Evolutionary conservation across 2,797 vertebrate genomes (phyloP).

Genomic region (Mormyrops attenuatus): DNA sequence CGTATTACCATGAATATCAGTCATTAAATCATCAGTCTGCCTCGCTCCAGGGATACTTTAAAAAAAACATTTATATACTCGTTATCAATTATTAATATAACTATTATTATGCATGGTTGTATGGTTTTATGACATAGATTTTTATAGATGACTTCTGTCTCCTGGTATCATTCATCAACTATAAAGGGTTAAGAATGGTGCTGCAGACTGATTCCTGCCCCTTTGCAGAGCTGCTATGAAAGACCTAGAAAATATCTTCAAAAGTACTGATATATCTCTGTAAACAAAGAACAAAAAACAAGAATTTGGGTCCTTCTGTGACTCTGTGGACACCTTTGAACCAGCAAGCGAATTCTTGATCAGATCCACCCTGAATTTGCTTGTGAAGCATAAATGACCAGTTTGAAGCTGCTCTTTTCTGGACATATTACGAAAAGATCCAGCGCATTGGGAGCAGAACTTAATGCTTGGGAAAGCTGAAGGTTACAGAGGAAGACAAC

Average conservation of each 20-base stretch:
- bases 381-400: neutral
- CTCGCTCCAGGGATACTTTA: neutral
- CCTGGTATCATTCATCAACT: neutral
- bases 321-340: neutral
- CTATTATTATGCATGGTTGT: neutral
- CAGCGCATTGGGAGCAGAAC: neutral
- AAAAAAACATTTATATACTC: neutral
- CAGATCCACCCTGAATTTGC: neutral
- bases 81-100: neutral
- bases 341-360: neutral
- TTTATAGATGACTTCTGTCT: neutral
- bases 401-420: neutral
- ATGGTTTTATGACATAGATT: neutral
- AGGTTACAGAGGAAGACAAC: neutral
- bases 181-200: neutral
- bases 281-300: neutral
- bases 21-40: neutral
- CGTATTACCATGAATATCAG: neutral
- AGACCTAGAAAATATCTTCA: neutral
- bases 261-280: neutral
- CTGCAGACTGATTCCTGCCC: neutral
- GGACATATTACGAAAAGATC: neutral
- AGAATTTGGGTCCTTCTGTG: neutral
- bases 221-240: neutral
- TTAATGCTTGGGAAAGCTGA: neutral